Base-by-base conservation (phyloP, 2,113 vertebrate species). In the Nycticebus coucang region DNA sequence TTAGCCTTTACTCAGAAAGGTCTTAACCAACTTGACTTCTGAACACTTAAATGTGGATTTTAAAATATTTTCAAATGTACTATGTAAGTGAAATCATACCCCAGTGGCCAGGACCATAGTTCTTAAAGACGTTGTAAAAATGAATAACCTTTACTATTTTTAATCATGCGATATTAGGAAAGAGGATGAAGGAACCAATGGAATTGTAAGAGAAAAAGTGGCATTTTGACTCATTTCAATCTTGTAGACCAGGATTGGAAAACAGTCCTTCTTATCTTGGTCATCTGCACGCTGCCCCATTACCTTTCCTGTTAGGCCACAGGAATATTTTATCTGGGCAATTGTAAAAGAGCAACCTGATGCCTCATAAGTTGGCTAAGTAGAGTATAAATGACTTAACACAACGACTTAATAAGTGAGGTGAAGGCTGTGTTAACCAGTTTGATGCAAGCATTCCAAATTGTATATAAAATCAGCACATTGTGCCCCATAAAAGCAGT, bases 51-150 rank as follows among this genome's bases (percentile, higher is more conserved):
- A 82, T 95, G 60, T 59, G 35, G 24, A 64, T 72, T 89, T 92
- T 91, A 62, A 93, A 84, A 57, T 87, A 21, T 92, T 93, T 84
- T 82, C 37, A 82, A 93, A 91, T 74, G 78, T 78, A 94, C 72
- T 37, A 74, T 41, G 30, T 88, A 95, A 74, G 78, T 91, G 74
- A 95, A 82, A 62, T 72, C 33, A 87, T 8, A 66, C 21, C 71
- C 35, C 10, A 22, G 4, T 33, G 55, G 66, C 60, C 4, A 35
- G 50, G 62, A 80, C 37, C 78, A 1, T 80, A 22, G 64, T 64
- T 69, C 72, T 50, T 74, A 12, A 24, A 55, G 68, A 37, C 50
- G 59, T 94, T 80, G 88, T 30, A 88, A 84, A 50, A 94, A 41
- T 64, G 26, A 62, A 60, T 75, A 60, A n/a, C 59, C 35, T 72